Evolutionary conservation across 2,113 vertebrate species (phyloP), one percentile per base, ranked within the genome.

Genomic region (Aleadryas rufinucha): DNA sequence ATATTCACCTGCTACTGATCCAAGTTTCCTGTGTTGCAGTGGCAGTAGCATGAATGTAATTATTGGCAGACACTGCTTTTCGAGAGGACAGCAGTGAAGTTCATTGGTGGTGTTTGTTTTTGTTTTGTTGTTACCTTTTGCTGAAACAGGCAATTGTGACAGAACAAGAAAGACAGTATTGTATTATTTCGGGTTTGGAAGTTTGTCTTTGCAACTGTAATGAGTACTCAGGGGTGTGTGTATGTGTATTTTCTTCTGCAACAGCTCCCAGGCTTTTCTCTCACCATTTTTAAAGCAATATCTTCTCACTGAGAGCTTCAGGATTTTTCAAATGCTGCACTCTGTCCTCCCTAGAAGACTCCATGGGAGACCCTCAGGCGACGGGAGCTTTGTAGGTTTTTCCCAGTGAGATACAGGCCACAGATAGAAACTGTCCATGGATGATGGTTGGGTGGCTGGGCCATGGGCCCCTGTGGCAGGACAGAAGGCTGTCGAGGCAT

Each of bases 281-380:
- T 18, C n/a, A 31, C n/a, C 2, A 2, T 77, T 90, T 80, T 84
- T 27, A 60, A 54, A 74, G 37, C 27, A 50, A 16, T 45, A 28
- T 33, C 35, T 91, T 87, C 39, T 89, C 35, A 17, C 10, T n/a
- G 56, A 75, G 31, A 27, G 30, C 70, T 74, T 91, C 42, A 30
- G 45, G 49, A 59, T 59, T 82, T 92, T 94, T 84, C 9, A 56
- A 14, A 31, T 39, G 24, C n/a, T 56, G 14, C 22, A 8, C 11
- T 33, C 9, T 3, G 2, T 85, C 24, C 17, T 85, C 16, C 9
- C 21, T 63, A 11, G 42, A 66, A 77, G 50, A 35, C 44, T 39
- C 24, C 8, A 5, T 60, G 57, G 26, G 59, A 56, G 16, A 23
- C 26, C 6, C 17, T 71, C 13, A 23, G 11, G 39, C 0, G 0